phyloP scores from a whole-genome alignment of 2,113 vertebrate species.

The Bothrops jararaca region DNA sequence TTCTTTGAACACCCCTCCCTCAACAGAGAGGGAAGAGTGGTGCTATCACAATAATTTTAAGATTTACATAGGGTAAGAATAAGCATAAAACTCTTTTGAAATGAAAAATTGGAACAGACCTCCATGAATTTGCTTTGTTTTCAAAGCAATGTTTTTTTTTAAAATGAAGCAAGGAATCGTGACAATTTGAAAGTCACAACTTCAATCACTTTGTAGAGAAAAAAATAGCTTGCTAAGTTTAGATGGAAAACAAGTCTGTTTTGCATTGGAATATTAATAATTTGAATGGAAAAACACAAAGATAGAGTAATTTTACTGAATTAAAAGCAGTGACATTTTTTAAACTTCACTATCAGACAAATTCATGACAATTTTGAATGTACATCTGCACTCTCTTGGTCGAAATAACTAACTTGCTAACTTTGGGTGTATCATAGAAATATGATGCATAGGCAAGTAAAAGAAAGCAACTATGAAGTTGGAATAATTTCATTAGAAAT shows the following conservation, averaged over 20 bases:
- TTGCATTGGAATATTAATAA: not conserved
- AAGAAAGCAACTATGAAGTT: conserved; percentile 1
- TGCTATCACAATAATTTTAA: not conserved
- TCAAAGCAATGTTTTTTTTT: not conserved
- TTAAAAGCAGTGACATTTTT: not conserved
- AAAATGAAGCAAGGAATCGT: not conserved
- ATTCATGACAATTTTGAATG: not conserved
- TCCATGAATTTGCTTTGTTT: not conserved
- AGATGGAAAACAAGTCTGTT: not conserved
- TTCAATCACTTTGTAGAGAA: not conserved
- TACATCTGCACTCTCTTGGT: not conserved
- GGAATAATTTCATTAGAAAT: conserved; percentile 23
- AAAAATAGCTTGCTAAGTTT: not conserved
- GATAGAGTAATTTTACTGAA: not conserved
- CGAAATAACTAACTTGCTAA: not conserved
- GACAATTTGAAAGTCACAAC: not conserved
- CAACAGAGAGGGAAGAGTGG: not conserved
- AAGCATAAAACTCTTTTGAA: not conserved
- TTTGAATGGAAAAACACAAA: not conserved
- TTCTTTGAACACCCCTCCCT: not conserved
- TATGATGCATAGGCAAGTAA: not conserved
- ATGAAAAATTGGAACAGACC: not conserved
- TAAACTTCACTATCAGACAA: not conserved
- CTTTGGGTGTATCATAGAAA: not conserved
- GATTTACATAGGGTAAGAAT: not conserved